Evolutionary conservation across 2,797 vertebrate genomes (phyloP), one percentile per base, ranked within the genome.

Genomic region (Arctocebus calabarensis): DNA sequence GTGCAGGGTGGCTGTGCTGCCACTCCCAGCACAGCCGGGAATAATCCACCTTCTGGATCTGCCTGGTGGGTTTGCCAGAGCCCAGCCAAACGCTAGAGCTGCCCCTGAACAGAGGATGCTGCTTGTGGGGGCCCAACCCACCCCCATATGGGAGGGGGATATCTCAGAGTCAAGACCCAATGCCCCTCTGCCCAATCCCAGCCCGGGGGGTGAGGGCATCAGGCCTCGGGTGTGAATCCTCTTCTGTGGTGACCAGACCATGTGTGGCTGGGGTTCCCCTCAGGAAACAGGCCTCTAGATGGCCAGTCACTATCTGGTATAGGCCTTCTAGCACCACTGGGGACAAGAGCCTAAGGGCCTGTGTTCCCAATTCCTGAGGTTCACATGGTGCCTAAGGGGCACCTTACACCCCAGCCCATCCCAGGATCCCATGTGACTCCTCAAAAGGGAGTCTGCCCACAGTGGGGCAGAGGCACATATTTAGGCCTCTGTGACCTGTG

Each of bases 291-390:
- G 45, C 52, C 23, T n/a, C 9, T 17, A 25, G 34, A 55, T 4
- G 6, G 34, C 29, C 0, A 45, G 16, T 43, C 17, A 97, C 98
- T 98, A 90, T 98, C 97, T 16, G 0, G 2, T 11, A 81, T 55
- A 96, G 45, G 37, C 94, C 97, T 19, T 97, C 96, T 0, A 61
- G 12, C 32, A 98, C 45, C 0, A 98, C 0, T 2, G 1, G 70
- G 22, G 98, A 94, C 19, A 94, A 48, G 48, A 98, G 40, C 20
- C 98, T 95, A 2, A 97, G 4, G 0, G 96, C 84, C 0, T 97
- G 97, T 19, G 98, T 81, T 29, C 52, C 78, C 23, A 68, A 68
- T 93, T 84, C 6, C 48, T 93, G 88, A 96, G 97, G 0, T 83
- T 84, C 70, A 97, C 61, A 62, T 32, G 17, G 32, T n/a, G 14